phyloP scores from a whole-genome alignment of 1,140 invertebrate genomes.

The Aleiodes sp. region DNA sequence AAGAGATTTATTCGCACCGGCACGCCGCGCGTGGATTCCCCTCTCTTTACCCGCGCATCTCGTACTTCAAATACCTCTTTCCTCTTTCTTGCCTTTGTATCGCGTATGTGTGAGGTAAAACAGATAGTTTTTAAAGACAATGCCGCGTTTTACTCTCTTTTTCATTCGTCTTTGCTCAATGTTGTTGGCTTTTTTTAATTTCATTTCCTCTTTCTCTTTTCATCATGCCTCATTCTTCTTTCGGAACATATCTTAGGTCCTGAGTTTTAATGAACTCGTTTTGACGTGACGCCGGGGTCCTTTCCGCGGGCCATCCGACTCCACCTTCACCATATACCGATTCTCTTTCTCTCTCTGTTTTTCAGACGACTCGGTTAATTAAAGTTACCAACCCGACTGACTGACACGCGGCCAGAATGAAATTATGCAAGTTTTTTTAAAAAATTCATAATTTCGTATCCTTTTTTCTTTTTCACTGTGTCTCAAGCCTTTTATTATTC shows the following conservation, averaged over 20 bases:
- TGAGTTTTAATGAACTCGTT: slow-evolving; percentile 59
- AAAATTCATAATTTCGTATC: background rate
- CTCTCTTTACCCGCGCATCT: slow-evolving; percentile 7
- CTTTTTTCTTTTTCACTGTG: too few species aligned
- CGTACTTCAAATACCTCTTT: background rate
- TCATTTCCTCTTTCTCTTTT: slow-evolving; percentile 10
- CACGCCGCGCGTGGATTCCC: slow-evolving; percentile 40
- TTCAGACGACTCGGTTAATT: slow-evolving; percentile 44
- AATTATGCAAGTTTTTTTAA: slow-evolving; percentile 26
- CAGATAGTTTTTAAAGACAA: slow-evolving; percentile 39
- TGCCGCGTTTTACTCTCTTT: slow-evolving; percentile 23
- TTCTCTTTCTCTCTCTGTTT: background rate
- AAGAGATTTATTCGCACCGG: slow-evolving; percentile 58
- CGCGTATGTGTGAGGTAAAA: slow-evolving; percentile 23
- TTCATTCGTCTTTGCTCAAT: too few species aligned
- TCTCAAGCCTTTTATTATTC: background rate
- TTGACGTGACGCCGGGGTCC: slow-evolving; percentile 46
- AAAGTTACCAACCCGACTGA: slow-evolving; percentile 44
- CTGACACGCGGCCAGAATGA: slow-evolving; percentile 8
- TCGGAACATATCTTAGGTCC: slow-evolving; percentile 19
- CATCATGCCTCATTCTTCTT: slow-evolving; percentile 31
- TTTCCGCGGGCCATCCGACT: slow-evolving; percentile 26
- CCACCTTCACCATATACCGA: slow-evolving; percentile 1
- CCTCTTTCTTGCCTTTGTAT: background rate
- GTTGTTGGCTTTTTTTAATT: too few species aligned